These are phyloP conservation scores for Galbula dea DNA, from an alignment of 2,113 vertebrate species.

Conservation along the genomic window DNA sequence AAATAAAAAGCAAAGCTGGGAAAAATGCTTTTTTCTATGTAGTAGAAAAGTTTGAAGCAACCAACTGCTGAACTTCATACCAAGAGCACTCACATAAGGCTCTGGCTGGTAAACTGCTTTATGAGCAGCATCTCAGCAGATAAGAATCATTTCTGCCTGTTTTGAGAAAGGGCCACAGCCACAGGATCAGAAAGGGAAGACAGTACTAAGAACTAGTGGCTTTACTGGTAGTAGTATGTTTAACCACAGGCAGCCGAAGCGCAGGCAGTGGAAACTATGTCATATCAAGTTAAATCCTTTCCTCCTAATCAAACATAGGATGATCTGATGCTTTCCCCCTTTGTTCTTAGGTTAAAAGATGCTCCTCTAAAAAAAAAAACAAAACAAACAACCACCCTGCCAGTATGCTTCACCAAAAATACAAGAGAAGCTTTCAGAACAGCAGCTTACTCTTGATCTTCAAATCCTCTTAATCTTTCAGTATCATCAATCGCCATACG, in stretches of 20 bases:
- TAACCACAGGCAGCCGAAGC: not conserved
- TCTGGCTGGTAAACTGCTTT: not conserved
- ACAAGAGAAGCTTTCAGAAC: not conserved
- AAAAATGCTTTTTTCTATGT: not conserved
- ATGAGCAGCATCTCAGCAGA: not conserved
- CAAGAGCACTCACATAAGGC: not conserved
- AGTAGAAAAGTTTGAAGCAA: not conserved
- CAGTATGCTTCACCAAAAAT: not conserved
- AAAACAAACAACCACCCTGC: too few species aligned
- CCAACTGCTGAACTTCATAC: not conserved
- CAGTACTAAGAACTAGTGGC: not conserved
- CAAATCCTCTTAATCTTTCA: slow-evolving; percentile 20
- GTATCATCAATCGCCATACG: not conserved
- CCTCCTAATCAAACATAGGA: not conserved
- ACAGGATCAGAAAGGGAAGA: not conserved
- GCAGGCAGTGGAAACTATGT: not conserved
- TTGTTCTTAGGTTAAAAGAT: not conserved
- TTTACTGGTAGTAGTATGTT: not conserved
- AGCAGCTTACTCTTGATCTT: not conserved
- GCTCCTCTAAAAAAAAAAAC: not conserved
- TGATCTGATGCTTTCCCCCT: not conserved
- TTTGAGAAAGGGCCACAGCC: not conserved
- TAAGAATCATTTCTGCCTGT: not conserved
- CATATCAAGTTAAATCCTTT: not conserved
- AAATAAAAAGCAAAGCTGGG: not conserved